Evolutionary conservation across 2,113 vertebrate genomes (phyloP).

Genomic region (Macrotus californicus): DNA sequence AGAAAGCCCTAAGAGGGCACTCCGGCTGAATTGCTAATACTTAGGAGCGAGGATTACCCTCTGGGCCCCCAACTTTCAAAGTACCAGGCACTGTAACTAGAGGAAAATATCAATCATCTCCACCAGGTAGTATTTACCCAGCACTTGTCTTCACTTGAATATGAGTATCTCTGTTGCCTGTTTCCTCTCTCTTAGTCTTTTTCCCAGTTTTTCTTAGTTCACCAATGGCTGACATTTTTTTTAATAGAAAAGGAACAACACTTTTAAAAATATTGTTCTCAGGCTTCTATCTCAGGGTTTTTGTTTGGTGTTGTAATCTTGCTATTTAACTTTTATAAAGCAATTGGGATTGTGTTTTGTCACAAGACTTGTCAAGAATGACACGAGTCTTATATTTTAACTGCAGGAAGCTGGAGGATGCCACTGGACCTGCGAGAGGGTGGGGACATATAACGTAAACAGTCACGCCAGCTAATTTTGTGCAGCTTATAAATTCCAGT

Average conservation of each 20-base stretch:
- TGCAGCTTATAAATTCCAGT: neutral
- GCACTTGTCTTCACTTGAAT: neutral
- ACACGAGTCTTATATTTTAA: neutral
- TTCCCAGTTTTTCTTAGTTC: neutral
- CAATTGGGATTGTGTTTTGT: neutral
- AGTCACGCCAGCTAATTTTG: neutral
- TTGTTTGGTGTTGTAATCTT: neutral
- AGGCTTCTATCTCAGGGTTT: neutral
- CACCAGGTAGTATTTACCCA: neutral
- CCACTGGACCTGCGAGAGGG: neutral
- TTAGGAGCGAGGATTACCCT: neutral
- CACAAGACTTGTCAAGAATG: neutral
- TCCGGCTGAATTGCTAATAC: neutral
- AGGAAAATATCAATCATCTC: neutral
- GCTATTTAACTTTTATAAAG: conserved; percentile 21
- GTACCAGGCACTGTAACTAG: neutral
- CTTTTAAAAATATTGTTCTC: neutral
- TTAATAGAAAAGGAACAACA: neutral
- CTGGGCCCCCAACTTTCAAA: neutral
- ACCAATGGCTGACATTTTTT: neutral
- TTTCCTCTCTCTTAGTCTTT: neutral
- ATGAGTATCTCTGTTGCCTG: neutral
- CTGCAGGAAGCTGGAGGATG: neutral
- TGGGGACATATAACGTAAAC: neutral
- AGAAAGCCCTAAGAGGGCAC: neutral